Evolutionary conservation across 1,140 invertebrate genomes (phyloP), one percentile per base, ranked within the genome.

Genomic region (Nephila pilipes): DNA sequence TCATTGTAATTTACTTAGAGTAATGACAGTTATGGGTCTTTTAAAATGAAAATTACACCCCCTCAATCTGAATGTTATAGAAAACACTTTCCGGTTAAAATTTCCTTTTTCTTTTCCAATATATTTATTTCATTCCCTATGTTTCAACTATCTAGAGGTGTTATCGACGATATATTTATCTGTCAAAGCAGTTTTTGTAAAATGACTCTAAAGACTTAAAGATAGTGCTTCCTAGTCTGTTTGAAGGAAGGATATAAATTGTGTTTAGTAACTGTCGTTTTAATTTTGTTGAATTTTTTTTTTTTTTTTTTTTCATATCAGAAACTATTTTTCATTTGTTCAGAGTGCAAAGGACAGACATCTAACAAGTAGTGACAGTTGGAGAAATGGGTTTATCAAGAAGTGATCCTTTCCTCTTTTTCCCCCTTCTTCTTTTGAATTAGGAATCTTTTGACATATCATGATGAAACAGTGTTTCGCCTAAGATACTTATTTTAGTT

Each of bases 161-260:
- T 90, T 90, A 90, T 90, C 65, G 6, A n/a, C 14, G 12, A 90
- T 90, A 90, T 90, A 90, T 90, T 79, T 90, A 80, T 90, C 88
- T 90, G 88, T 90, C 88, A 90, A 90, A 90, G 58, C 46, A 57
- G 25, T 90, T 90, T 46, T 90, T 80, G 2, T 14, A 14, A 57
- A 58, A 80, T 54, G 88, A 90, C 88, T 57, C 54, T 80, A 69
- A 90, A 90, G 69, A 90, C 46, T 90, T 90, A 90, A 90, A 90
- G 54, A 69, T 80, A 90, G 88, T n/a, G n/a, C 80, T 90, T 58
- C 18, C 14, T 36, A 25, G 22, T n/a, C 65, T 65, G 58, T 20
- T 20, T 75, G 22, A 32, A 90, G 29, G 38, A 46, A 90, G 81
- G 81, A 60, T 54, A 57, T 57, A 90, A 80, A 90, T 80, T 90